Percentiles rank a stretch among this genome's conserved stretches.
These are phyloP conservation scores for Plotosus lineatus DNA, from an alignment of 2,113 vertebrate genomes.

Conservation along the genomic window DNA sequence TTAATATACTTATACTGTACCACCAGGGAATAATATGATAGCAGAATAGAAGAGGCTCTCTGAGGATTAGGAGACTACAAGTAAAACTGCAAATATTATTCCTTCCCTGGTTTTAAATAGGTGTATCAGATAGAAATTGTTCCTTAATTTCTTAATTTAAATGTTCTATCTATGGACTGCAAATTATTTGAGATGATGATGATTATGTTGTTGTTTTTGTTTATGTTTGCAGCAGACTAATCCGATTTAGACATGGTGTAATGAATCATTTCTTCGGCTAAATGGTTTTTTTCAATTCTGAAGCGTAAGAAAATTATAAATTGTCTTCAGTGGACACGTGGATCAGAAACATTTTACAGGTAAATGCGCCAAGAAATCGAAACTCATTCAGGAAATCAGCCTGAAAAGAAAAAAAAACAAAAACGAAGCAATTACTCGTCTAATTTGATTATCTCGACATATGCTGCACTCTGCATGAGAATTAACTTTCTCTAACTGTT, in stretches of 20 bases:
- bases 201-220: neutral
- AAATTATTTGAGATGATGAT: neutral
- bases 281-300: neutral
- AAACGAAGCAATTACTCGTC: constrained; percentile 6
- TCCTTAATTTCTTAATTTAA: neutral
- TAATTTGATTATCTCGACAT: constrained; percentile 34
- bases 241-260: neutral
- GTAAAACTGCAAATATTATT: neutral
- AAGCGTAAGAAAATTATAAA: neutral
- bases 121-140: neutral
- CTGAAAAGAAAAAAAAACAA: constrained; percentile 2
- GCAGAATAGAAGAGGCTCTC: no score
- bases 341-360: neutral
- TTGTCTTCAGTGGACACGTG: neutral
- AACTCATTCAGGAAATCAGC: neutral
- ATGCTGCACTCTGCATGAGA: neutral
- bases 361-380: constrained; percentile 8
- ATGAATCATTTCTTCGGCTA: neutral
- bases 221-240: neutral
- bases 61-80: neutral
- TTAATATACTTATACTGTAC: neutral
- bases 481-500: neutral
- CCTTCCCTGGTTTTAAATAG: neutral
- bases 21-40: neutral
- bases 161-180: neutral